A percentile compares a stretch with the other conserved stretches of the same genome.
Conservation (phyloP, 1,140 invertebrate genomes). For the Trachymyrmex cornetzi region DNA sequence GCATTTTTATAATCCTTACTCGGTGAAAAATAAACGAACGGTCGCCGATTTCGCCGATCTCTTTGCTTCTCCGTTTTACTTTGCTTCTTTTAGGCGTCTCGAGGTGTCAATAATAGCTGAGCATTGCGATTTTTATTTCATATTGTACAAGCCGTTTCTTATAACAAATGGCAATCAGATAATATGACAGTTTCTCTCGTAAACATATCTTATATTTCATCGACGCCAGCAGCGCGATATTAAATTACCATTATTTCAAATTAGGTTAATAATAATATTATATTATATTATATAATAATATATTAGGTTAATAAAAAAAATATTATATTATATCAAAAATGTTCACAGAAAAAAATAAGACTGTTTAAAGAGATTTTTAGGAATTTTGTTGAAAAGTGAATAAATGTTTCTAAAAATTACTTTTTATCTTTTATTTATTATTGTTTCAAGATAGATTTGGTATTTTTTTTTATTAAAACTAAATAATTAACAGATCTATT, state of each 20-base stretch:
- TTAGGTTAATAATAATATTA: too few species aligned
- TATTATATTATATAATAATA: too few species aligned
- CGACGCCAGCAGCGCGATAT: background rate
- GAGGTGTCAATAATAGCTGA: constrained; percentile 22
- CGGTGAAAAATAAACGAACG: constrained; percentile 26
- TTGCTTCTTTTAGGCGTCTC: background rate
- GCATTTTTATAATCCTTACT: constrained; percentile 44
- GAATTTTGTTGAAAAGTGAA: too few species aligned
- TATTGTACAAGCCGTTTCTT: background rate
- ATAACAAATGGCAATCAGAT: background rate
- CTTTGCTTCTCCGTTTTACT: background rate
- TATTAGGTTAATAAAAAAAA: too few species aligned
- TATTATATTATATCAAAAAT: too few species aligned
- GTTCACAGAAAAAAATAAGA: background rate
- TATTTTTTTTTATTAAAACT: too few species aligned
- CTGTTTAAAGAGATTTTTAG: background rate
- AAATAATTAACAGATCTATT: too few species aligned
- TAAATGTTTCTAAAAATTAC: too few species aligned
- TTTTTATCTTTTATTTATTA: too few species aligned
- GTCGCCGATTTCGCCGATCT: background rate
- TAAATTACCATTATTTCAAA: background rate
- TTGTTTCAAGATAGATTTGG: too few species aligned
- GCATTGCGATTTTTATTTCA: constrained; percentile 17
- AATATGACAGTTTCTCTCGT: background rate
- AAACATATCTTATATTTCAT: constrained; percentile 11